phyloP scores from a whole-genome alignment of 92 coral and sea anemone genomes.

The Phenganax subtilis region DNA sequence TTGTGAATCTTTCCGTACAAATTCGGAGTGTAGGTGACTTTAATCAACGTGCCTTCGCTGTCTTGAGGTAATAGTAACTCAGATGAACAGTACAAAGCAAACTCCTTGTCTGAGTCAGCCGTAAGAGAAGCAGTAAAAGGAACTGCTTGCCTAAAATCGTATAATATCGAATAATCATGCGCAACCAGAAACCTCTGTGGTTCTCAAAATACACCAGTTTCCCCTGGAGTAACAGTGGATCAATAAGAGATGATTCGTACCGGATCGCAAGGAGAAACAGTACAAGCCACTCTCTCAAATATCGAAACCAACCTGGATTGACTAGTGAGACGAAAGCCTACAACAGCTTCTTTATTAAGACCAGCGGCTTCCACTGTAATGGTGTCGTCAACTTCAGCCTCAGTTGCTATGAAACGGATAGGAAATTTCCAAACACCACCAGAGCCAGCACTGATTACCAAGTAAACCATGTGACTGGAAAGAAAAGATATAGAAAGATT shows the following conservation, averaged over 20 bases:
- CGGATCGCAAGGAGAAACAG: too few species aligned
- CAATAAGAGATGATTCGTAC: too few species aligned
- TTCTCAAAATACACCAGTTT: too few species aligned
- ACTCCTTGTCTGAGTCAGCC: slow-evolving; percentile 76
- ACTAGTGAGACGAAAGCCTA: slow-evolving; percentile 90
- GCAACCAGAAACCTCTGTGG: not conserved
- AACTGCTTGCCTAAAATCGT: slow-evolving; percentile 57
- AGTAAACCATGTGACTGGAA: slow-evolving; percentile 76
- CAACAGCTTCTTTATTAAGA: slow-evolving; percentile 77
- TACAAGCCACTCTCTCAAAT: not conserved
- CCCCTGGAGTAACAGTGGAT: too few species aligned
- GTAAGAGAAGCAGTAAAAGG: slow-evolving; percentile 85
- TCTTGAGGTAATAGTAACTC: slow-evolving; percentile 68
- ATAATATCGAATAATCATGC: not conserved
- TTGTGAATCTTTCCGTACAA: slow-evolving; percentile 89
- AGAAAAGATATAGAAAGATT: not conserved
- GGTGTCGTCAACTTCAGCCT: slow-evolving; percentile 92
- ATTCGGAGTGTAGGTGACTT: slow-evolving; percentile 73
- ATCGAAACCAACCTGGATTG: slow-evolving; percentile 62
- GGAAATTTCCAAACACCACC: slow-evolving; percentile 99
- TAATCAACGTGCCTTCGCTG: slow-evolving; percentile 86
- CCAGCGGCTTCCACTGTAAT: slow-evolving; percentile 91
- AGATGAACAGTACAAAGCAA: slow-evolving; percentile 63
- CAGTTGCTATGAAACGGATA: slow-evolving; percentile 78
- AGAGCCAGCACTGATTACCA: slow-evolving; percentile 76